Base-by-base conservation (phyloP, 1,140 invertebrate species). In the Bombyx mandarina region DNA sequence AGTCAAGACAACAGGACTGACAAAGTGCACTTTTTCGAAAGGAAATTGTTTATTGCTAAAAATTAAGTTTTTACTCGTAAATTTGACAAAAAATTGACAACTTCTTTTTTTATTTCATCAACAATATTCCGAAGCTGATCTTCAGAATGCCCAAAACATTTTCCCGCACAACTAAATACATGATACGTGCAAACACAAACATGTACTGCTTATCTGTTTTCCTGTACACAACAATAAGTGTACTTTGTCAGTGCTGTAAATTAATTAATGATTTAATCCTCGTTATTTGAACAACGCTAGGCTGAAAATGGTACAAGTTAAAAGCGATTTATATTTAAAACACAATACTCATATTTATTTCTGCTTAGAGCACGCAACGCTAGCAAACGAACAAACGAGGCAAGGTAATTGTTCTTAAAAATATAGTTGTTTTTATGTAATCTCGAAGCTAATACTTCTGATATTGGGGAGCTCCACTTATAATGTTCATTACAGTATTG, bases 251-350 rank as follows among this genome's bases (percentile, higher is more conserved):
- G 35, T 48, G 57, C 35, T 61, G 60, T 53, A 61, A 61, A 61
- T 61, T 61, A 61, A 61, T 61, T 61, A 61, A 61, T 61, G 56
- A 61, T 57, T 57, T 54, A 61, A 61, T 61, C 60, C 60, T 61
- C 60, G 57, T 61, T 57, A 61, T 56, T 56, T 56, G 54, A 61
- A 61, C 52, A 57, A 54, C 55, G 48, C 49, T 43, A 61, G 57
- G 52, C 52, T 56, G 43, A 2, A 2, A 45, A 52, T 56, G 43
- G 12, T 56, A 42, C 9, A 12, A 48, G 45, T 42, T 18, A 49
- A n/a, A 7, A 35, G 12, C n/a, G 52, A 44, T 26, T 12, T 8
- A n/a, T 47, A 12, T 35, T 45, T 50, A 6, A 50, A 50, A 44
- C 50, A 35, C 26, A 35, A 3, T 35, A 35, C 26, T 35, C 26